Evolutionary conservation across 2,797 vertebrate species (phyloP).

Genomic region (Stomatorhinus walkeri): DNA sequence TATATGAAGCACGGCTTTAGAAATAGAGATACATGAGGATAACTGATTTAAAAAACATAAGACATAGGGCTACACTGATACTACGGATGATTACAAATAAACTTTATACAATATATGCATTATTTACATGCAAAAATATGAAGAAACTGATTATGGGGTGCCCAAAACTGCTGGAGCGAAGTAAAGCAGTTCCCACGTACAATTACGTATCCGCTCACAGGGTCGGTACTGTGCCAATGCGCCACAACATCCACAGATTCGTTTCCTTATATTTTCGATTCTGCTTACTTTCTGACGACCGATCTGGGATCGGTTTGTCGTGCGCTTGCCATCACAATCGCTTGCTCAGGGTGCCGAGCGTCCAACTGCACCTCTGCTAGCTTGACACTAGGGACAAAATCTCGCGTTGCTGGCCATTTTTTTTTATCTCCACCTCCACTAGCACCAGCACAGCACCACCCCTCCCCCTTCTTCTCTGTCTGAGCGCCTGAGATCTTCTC

Average conservation of each 20-base stretch:
- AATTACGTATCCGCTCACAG: not conserved
- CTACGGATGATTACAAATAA: not conserved
- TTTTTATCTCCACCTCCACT: slow-evolving; percentile 27
- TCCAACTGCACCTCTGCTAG: not conserved
- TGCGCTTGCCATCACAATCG: not conserved
- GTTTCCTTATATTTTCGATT: slow-evolving; percentile 21
- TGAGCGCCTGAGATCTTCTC: slow-evolving; percentile 50
- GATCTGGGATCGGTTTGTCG: not conserved
- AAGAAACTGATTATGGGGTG: not conserved
- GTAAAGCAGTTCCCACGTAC: not conserved
- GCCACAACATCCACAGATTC: slow-evolving; percentile 36
- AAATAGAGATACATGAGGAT: not conserved
- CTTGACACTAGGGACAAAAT: slow-evolving; percentile 43
- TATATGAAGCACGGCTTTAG: not conserved
- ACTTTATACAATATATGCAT: not conserved
- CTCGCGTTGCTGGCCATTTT: slow-evolving; percentile 51
- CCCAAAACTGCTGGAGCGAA: not conserved
- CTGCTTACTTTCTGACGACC: not conserved
- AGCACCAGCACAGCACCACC: slow-evolving; percentile 32
- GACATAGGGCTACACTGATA: not conserved
- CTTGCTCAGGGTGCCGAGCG: not conserved
- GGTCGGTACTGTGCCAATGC: slow-evolving; percentile 40
- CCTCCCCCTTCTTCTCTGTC: slow-evolving; percentile 39
- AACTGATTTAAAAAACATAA: not conserved
- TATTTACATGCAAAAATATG: not conserved